phyloP scores from a whole-genome alignment of 2,888 invertebrate species.

The Drosophila neutralis region DNA sequence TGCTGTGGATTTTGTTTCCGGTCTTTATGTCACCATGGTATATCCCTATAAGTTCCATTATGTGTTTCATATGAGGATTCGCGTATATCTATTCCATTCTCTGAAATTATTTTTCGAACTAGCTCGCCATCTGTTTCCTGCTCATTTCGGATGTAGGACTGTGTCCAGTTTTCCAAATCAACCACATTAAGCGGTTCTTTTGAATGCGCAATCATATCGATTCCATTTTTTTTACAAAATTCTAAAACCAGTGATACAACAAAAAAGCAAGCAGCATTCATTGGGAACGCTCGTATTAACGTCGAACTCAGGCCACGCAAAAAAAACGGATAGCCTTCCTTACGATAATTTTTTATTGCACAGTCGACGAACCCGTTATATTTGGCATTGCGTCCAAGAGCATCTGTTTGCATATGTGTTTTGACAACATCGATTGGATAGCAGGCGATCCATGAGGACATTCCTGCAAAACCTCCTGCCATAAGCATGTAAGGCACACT shows the following conservation, averaged over 20 bases:
- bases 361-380: slow-evolving; percentile 92
- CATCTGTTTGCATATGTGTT: slow-evolving; percentile 93
- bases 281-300: slow-evolving; percentile 94
- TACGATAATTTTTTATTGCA: slow-evolving; percentile 88
- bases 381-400: slow-evolving; percentile 85
- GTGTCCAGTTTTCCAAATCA: slow-evolving; percentile 54
- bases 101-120: slow-evolving; percentile 59
- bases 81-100: slow-evolving; percentile 23
- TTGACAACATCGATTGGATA: slow-evolving; percentile 97
- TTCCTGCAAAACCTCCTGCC: slow-evolving; percentile 95
- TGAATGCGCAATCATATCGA: slow-evolving; percentile 44
- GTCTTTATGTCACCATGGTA: slow-evolving; percentile 27
- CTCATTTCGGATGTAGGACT: slow-evolving; percentile 29
- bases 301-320: slow-evolving; percentile 92
- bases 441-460: slow-evolving; percentile 92
- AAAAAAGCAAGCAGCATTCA: slow-evolving; percentile 96
- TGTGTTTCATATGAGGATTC: slow-evolving; percentile 24
- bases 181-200: slow-evolving; percentile 49
- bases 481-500: slow-evolving; percentile 89
- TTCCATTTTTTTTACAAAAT: slow-evolving; percentile 46
- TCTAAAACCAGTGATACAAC: slow-evolving; percentile 92
- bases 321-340: slow-evolving; percentile 90
- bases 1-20: slow-evolving; percentile 23
- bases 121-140: slow-evolving; percentile 44
- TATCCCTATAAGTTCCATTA: slow-evolving; percentile 13